A percentile compares a stretch with the other conserved stretches of the same genome.
Evolutionary conservation across 2,113 vertebrate genomes (phyloP).

Genomic region (Theristicus caerulescens): DNA sequence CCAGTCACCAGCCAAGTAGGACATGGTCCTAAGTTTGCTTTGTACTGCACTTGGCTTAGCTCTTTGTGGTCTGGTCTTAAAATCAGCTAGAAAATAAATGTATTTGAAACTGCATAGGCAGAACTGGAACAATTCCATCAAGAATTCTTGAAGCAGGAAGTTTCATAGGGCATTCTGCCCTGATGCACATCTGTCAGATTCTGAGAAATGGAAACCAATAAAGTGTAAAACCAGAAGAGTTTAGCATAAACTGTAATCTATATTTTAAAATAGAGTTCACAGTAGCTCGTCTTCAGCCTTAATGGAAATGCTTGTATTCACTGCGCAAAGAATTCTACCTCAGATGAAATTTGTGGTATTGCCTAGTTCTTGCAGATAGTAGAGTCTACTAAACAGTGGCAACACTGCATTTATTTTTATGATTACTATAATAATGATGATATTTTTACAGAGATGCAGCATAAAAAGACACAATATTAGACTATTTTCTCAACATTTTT

Average conservation of each 20-base stretch:
- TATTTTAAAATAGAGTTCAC: slow-evolving; percentile 11
- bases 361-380: background rate
- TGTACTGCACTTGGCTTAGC: background rate
- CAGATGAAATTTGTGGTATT: background rate
- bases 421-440: background rate
- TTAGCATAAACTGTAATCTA: background rate
- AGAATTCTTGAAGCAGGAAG: background rate
- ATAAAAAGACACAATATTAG: background rate
- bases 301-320: background rate
- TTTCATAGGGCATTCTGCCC: background rate
- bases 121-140: background rate
- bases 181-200: background rate
- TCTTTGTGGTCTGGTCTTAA: background rate
- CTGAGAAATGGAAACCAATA: background rate
- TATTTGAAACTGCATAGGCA: background rate
- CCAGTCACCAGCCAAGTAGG: background rate
- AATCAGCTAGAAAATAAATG: background rate
- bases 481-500: background rate
- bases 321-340: background rate
- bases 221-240: background rate
- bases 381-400: background rate
- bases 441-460: background rate
- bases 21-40: background rate
- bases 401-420: background rate
- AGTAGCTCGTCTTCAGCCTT: background rate